These are phyloP conservation scores for Sinocyclocheilus rhinocerous DNA, from an alignment of 2,113 vertebrate species.

Conservation along the genomic window DNA sequence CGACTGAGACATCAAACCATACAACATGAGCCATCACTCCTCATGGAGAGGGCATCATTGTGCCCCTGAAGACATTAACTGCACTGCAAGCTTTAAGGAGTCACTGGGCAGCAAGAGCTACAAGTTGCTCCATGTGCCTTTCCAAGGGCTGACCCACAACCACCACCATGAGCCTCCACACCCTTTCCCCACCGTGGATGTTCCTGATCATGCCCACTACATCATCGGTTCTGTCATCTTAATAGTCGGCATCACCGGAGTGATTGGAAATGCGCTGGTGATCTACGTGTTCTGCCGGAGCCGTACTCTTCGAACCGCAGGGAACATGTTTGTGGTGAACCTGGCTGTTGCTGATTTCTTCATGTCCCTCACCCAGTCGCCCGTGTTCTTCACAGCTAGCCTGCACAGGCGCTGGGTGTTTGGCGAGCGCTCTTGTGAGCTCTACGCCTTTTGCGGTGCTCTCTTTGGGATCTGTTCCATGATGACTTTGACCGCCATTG, in stretches of 20 bases:
- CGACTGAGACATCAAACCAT: neutral
- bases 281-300: conserved; percentile 66
- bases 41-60: conserved; percentile 45
- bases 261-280: conserved; percentile 62
- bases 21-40: conserved; percentile 37
- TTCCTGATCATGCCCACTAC: conserved; percentile 65
- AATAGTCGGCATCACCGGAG: conserved; percentile 60
- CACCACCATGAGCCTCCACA: neutral
- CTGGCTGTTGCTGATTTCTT: conserved; percentile 69
- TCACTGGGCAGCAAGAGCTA: conserved; percentile 24
- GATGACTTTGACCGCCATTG: conserved; percentile 84
- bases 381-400: conserved; percentile 81
- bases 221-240: conserved; percentile 62
- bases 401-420: conserved; percentile 84
- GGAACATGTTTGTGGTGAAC: conserved; percentile 83
- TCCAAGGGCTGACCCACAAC: conserved; percentile 26
- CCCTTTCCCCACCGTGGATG: conserved; percentile 56
- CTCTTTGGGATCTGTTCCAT: conserved; percentile 78
- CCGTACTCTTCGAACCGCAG: conserved; percentile 76
- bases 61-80: conserved; percentile 50
- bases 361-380: conserved; percentile 82
- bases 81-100: conserved; percentile 44
- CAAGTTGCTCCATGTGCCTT: conserved; percentile 32
- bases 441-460: conserved; percentile 81
- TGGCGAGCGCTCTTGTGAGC: conserved; percentile 81